Conservation (phyloP, 2,888 invertebrate species). For the Trissolcus japonicus region DNA sequence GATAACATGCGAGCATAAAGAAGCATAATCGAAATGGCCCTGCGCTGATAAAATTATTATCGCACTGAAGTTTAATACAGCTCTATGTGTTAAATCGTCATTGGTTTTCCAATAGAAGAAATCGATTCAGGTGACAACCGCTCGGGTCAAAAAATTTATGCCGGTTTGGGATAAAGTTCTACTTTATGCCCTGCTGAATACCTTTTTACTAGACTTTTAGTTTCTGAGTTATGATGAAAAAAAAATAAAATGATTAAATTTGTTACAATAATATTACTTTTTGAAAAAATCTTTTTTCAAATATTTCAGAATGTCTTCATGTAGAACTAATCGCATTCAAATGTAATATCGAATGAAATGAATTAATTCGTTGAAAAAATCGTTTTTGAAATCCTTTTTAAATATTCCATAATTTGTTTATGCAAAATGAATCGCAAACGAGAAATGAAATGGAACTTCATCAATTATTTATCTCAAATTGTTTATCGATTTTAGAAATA, state of each 20-base stretch:
- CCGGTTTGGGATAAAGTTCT: constrained; percentile 6
- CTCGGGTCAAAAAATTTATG: constrained; percentile 18
- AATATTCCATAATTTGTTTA: no score
- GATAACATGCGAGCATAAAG: constrained; percentile 49
- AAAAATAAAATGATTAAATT: neutral
- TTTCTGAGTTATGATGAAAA: neutral
- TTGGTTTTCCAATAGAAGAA: constrained; percentile 58
- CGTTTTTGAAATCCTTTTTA: no score
- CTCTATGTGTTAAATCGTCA: constrained; percentile 19
- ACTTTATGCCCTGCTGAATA: constrained; percentile 13
- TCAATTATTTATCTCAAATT: no score
- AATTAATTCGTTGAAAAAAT: no score
- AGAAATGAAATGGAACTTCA: no score
- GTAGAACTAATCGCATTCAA: no score
- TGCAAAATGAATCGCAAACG: no score
- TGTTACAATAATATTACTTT: neutral
- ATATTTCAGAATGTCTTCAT: no score
- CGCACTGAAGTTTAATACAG: constrained; percentile 45
- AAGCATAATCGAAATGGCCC: constrained; percentile 50
- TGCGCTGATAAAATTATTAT: constrained; percentile 54
- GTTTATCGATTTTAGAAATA: no score
- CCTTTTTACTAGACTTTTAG: neutral
- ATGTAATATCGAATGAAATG: no score
- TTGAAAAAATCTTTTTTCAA: no score
- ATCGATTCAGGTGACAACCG: constrained; percentile 48